Evolutionary conservation across 2,797 vertebrate genomes (phyloP).

Genomic region (Lerista edwardsae): DNA sequence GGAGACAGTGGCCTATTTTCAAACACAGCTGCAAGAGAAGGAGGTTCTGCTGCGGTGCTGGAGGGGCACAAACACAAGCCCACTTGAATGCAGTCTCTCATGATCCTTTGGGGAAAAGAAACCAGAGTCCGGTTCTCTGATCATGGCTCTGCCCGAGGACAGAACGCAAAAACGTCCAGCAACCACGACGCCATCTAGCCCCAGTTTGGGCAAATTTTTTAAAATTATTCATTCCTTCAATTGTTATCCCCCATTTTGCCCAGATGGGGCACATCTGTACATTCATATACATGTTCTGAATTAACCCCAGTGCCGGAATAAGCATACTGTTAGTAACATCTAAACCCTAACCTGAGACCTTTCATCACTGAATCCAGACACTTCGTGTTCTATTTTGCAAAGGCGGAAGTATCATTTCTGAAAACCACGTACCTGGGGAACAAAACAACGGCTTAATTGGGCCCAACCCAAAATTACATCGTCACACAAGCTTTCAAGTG

Average conservation of each 20-base stretch:
- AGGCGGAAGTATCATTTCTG: neutral
- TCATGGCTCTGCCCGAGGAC: neutral
- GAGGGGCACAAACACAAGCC: neutral
- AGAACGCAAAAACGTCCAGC: too few relatives aligned
- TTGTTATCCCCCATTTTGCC: too few relatives aligned
- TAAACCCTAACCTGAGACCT: neutral
- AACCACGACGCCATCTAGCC: too few relatives aligned
- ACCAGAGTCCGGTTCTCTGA: too few relatives aligned
- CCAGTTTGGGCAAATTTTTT: too few relatives aligned
- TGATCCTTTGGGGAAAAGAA: neutral
- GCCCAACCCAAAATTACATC: too few relatives aligned
- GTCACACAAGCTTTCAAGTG: too few relatives aligned
- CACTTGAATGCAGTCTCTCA: neutral
- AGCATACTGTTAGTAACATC: neutral
- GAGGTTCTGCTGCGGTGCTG: rapidly evolving
- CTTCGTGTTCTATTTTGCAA: neutral
- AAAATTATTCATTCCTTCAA: too few relatives aligned
- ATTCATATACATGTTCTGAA: neutral
- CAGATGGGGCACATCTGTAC: neutral
- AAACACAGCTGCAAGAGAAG: rapidly evolving
- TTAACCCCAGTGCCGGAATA: neutral
- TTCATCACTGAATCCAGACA: neutral
- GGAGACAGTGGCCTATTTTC: neutral
- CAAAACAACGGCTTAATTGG: too few relatives aligned
- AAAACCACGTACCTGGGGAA: neutral